Evolutionary conservation across 2,113 vertebrate genomes (phyloP).

Genomic region (Bubo scandiacus): DNA sequence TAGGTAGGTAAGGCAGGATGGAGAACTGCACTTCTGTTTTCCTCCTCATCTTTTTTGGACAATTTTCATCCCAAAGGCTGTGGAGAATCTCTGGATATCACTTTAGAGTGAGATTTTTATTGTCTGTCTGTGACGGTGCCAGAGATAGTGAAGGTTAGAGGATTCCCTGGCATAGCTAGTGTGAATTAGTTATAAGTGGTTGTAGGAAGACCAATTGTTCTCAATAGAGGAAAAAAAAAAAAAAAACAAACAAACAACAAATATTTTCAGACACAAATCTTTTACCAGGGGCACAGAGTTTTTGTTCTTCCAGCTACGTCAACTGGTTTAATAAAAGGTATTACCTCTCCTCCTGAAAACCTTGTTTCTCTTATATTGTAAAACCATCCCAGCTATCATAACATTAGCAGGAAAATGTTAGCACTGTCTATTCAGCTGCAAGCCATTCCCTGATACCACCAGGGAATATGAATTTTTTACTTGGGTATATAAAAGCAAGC

Average conservation of each 20-base stretch:
- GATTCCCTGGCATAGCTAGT: background rate
- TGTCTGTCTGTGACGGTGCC: background rate
- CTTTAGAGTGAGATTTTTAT: background rate
- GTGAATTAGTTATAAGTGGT: background rate
- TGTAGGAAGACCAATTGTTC: background rate
- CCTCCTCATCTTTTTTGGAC: background rate
- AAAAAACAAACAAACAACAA: background rate
- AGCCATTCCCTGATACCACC: background rate
- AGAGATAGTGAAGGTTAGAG: background rate
- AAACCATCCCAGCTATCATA: background rate
- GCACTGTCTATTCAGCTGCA: background rate
- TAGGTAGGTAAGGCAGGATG: background rate
- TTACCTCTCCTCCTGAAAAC: background rate
- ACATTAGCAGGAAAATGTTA: background rate
- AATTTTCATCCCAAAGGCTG: background rate
- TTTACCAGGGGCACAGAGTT: background rate
- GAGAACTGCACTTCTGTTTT: background rate
- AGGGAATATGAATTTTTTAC: background rate
- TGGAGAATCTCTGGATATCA: background rate
- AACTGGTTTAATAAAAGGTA: background rate
- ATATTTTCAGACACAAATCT: background rate
- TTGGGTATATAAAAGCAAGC: background rate
- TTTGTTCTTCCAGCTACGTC: background rate
- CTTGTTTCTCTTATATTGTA: background rate
- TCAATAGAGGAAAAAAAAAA: background rate